Conservation (phyloP, 2,888 invertebrate genomes). For the Lysandra bellargus region DNA sequence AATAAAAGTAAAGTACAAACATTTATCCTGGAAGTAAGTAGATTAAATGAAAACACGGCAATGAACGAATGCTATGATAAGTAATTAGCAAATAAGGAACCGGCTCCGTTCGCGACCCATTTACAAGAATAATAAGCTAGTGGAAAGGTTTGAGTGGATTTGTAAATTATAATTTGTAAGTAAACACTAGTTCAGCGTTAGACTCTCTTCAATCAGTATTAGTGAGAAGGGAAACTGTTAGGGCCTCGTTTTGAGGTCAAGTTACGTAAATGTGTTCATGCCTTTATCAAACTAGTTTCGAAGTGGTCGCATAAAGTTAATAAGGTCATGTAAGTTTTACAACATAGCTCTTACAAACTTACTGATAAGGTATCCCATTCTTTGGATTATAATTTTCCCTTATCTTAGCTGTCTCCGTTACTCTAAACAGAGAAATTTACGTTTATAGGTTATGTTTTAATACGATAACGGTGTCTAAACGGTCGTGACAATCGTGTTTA, state of each 20-base stretch:
- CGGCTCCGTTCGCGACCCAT: neutral
- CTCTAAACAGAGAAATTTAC: neutral
- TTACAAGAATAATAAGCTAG: conserved; percentile 16
- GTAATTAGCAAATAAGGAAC: conserved; percentile 16
- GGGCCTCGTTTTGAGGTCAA: conserved; percentile 46
- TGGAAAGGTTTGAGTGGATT: conserved; percentile 10
- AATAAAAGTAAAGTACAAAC: neutral
- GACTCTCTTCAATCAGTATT: conserved; percentile 46
- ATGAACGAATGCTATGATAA: conserved; percentile 5
- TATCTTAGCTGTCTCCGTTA: neutral
- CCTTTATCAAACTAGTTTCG: conserved; percentile 60
- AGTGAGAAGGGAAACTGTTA: conserved; percentile 45
- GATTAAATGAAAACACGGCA: conserved; percentile 1
- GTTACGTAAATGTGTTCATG: conserved; percentile 42
- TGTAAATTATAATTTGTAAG: conserved; percentile 37
- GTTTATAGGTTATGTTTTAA: neutral
- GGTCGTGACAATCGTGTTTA: conserved; percentile 13
- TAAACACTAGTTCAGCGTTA: conserved; percentile 42
- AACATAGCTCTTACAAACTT: conserved; percentile 46
- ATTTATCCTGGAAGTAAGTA: neutral
- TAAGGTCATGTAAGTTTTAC: conserved; percentile 63
- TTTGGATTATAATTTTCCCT: neutral
- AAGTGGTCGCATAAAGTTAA: conserved; percentile 72
- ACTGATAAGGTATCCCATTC: neutral
- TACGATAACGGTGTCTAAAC: conserved; percentile 7